phyloP scores from a whole-genome alignment of 2,888 invertebrate species.

The Leptopilina myrica region DNA sequence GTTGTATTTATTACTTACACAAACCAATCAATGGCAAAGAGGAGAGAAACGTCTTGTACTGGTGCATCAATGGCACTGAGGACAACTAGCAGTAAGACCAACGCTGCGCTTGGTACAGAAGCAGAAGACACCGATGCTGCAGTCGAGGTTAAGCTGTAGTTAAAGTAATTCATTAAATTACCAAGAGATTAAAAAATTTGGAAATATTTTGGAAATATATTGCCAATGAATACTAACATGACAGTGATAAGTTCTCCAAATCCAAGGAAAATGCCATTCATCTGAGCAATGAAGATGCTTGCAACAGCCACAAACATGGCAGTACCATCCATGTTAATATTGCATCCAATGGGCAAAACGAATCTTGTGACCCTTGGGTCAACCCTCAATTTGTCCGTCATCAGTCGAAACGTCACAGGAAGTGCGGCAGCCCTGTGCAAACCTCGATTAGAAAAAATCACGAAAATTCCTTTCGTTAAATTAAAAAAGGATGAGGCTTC shows the following conservation, averaged over 20 bases:
- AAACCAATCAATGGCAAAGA: slow-evolving; percentile 94
- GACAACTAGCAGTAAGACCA: slow-evolving; percentile 88
- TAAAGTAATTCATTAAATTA: neutral
- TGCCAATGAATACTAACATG: slow-evolving; percentile 80
- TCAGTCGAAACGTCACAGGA: slow-evolving; percentile 90
- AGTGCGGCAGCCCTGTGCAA: slow-evolving; percentile 86
- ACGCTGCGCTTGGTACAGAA: slow-evolving; percentile 90
- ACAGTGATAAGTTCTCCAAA: slow-evolving; percentile 92
- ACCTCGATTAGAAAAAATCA: slow-evolving; percentile 66
- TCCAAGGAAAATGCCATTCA: slow-evolving; percentile 88
- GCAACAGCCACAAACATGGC: slow-evolving; percentile 93
- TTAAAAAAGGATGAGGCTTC: slow-evolving; percentile 52
- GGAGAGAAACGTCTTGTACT: slow-evolving; percentile 86
- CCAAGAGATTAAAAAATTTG: neutral
- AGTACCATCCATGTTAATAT: slow-evolving; percentile 95
- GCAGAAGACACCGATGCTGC: slow-evolving; percentile 93
- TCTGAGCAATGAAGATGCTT: slow-evolving; percentile 91
- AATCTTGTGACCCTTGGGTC: slow-evolving; percentile 91
- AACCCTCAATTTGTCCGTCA: slow-evolving; percentile 89
- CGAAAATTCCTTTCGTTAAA: slow-evolving; percentile 52
- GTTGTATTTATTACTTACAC: slow-evolving; percentile 82
- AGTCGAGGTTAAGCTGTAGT: slow-evolving; percentile 86
- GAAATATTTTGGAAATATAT: neutral
- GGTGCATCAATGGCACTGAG: slow-evolving; percentile 90
- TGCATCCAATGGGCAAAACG: slow-evolving; percentile 93